phyloP scores from a whole-genome alignment of 2,797 vertebrate genomes.

The Chaetophractus vellerosus region DNA sequence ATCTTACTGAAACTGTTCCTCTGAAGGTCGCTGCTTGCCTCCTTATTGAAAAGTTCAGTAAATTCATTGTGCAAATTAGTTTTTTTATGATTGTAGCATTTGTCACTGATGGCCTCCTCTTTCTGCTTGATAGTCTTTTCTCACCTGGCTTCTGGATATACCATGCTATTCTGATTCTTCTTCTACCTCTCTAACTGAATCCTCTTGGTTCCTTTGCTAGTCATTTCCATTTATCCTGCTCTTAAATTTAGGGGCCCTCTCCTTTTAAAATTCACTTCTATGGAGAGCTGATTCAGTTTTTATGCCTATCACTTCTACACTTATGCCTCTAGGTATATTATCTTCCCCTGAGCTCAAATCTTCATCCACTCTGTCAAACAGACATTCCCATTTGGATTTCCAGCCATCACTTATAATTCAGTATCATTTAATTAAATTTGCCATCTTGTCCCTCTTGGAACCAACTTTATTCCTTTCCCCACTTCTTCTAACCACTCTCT shows the following conservation, averaged over 20 bases:
- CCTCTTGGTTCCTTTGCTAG: not conserved
- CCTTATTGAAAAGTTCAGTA: conserved; percentile 34
- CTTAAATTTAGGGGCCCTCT: not conserved
- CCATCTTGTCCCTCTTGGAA: not conserved
- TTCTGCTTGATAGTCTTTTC: not conserved
- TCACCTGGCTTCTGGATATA: not conserved
- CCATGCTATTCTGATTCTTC: not conserved
- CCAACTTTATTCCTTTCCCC: not conserved
- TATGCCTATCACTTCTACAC: not conserved
- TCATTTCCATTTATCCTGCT: not conserved
- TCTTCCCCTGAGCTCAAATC: not conserved
- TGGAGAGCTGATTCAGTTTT: not conserved
- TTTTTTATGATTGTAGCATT: not conserved
- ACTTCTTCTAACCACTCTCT: not conserved
- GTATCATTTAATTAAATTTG: not conserved
- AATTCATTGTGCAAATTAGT: not conserved
- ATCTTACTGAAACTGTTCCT: conserved; percentile 53
- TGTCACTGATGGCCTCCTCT: not conserved
- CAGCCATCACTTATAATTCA: not conserved
- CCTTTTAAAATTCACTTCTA: not conserved
- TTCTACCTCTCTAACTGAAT: not conserved
- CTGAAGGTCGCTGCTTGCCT: conserved; percentile 44
- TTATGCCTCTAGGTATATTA: not conserved
- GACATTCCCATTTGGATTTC: not conserved
- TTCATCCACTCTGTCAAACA: not conserved